phyloP scores from a whole-genome alignment of 2,797 vertebrate genomes.

The Gambusia yucatana region DNA sequence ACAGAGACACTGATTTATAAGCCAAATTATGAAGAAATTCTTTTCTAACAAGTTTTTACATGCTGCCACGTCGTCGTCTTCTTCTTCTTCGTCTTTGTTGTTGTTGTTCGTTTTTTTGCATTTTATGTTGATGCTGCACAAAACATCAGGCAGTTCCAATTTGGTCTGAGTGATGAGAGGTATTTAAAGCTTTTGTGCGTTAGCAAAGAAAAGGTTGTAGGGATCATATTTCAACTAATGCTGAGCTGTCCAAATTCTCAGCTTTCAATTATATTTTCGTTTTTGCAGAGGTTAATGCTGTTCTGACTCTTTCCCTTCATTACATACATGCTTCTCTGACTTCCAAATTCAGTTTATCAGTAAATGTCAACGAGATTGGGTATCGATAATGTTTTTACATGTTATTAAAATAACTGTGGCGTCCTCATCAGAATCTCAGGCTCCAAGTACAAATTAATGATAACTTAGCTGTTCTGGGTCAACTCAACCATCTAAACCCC shows the following conservation, averaged over 20 bases:
- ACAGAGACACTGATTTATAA: constrained; percentile 31
- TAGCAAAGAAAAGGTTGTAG: neutral
- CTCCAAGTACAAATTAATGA: constrained; percentile 36
- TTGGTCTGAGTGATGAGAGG: constrained; percentile 28
- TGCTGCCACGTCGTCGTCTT: neutral
- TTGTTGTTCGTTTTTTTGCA: neutral
- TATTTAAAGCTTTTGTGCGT: constrained; percentile 11
- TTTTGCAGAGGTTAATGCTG: constrained; percentile 3
- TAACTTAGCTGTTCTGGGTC: constrained; percentile 30
- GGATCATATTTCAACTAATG: constrained; percentile 19
- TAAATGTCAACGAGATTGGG: constrained; percentile 47
- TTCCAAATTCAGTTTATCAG: constrained; percentile 25
- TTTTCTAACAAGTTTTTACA: constrained; percentile 26
- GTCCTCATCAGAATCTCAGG: constrained; percentile 29
- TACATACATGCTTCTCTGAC: neutral
- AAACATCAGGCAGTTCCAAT: constrained; percentile 24
- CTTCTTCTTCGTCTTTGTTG: neutral
- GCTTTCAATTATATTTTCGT: constrained; percentile 36
- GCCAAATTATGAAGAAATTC: constrained; percentile 24
- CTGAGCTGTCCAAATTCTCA: constrained; percentile 31
- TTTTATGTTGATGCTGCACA: constrained; percentile 17
- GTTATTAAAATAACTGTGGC: constrained; percentile 42
- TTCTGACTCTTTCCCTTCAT: neutral
- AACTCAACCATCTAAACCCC: neutral
- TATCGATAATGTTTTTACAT: constrained; percentile 42